These are phyloP conservation scores for Pristionchus mayeri DNA, from an alignment of 2,888 invertebrate genomes.

Conservation along the genomic window DNA sequence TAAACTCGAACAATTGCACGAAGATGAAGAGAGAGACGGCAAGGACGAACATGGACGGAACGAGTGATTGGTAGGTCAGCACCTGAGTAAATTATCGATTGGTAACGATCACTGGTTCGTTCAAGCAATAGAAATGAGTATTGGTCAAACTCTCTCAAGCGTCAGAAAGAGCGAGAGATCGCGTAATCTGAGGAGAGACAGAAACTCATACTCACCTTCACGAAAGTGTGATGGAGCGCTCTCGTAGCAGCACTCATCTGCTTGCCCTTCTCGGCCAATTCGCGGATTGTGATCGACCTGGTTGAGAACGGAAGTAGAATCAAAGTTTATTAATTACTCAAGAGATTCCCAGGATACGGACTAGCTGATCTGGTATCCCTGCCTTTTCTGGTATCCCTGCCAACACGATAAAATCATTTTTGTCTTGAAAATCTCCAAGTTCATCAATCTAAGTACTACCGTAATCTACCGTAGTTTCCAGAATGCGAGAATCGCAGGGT, in stretches of 20 bases:
- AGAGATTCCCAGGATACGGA: no score
- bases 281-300: neutral
- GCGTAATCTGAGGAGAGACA: neutral
- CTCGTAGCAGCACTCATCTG: neutral
- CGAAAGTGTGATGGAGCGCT: neutral
- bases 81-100: neutral
- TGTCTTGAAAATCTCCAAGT: neutral
- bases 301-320: neutral
- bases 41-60: neutral
- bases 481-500: neutral
- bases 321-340: no score
- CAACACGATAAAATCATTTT: neutral
- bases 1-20: neutral
- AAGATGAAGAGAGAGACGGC: neutral
- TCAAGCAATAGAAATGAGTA: no score
- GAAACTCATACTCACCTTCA: constrained; percentile 15
- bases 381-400: no score
- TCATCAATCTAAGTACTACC: neutral
- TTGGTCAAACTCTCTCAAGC: neutral
- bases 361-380: no score
- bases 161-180: neutral
- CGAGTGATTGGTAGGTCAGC: constrained; percentile 16
- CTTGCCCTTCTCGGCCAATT: neutral
- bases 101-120: no score
- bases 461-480: constrained; percentile 7